phyloP scores from a whole-genome alignment of 2,113 vertebrate species.

The Peromyscus leucopus region DNA sequence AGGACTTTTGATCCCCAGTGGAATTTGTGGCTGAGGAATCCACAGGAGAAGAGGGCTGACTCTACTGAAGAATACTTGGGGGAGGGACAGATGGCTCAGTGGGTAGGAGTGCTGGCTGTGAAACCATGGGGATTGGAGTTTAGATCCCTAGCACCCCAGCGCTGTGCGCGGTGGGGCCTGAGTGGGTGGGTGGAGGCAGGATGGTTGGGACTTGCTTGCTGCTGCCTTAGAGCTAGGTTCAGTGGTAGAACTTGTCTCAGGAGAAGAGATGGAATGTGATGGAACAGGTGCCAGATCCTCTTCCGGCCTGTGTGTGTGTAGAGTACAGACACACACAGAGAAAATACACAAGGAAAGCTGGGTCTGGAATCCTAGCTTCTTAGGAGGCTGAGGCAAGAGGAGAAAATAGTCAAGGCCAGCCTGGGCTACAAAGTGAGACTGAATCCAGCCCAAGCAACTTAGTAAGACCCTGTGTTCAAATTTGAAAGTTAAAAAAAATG shows the following conservation, averaged over 20 bases:
- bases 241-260: neutral
- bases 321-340: no score
- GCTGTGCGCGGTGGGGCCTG: no score
- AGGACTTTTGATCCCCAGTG: neutral
- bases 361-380: neutral
- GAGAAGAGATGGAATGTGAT: neutral
- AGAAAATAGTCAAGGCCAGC: neutral
- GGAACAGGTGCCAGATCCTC: neutral
- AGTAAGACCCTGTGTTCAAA: neutral
- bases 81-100: neutral
- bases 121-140: neutral
- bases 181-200: neutral
- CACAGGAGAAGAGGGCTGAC: neutral
- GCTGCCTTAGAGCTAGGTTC: neutral
- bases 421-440: neutral
- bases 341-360: neutral
- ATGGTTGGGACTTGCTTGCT: no score
- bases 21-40: neutral
- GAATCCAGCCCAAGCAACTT: neutral
- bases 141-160: neutral
- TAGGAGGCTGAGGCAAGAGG: neutral
- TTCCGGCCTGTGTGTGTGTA: neutral
- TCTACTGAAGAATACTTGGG: neutral
- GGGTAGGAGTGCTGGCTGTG: neutral
- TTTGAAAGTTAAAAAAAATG: neutral